A percentile compares a stretch with the other conserved stretches of the same genome.
Conservation (phyloP, 2,888 invertebrate species). For the Sabellastarte sp. region DNA sequence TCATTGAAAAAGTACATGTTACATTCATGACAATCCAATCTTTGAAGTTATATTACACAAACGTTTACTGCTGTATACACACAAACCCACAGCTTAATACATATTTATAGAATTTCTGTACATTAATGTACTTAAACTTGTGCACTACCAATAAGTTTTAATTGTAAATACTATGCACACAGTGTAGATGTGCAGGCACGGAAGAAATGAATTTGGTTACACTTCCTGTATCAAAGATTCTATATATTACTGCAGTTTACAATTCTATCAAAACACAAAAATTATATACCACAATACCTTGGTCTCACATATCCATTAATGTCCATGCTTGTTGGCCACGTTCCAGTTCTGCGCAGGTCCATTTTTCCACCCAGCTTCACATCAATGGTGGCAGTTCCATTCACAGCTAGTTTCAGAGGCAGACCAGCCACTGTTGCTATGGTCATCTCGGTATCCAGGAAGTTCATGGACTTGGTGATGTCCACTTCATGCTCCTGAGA, state of each 20-base stretch:
- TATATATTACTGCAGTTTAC: too few relatives aligned
- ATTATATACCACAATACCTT: too few relatives aligned
- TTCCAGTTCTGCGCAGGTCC: slow-evolving; percentile 67
- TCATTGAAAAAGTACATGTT: too few relatives aligned
- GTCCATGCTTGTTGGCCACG: slow-evolving; percentile 66
- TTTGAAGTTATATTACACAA: too few relatives aligned
- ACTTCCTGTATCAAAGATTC: too few relatives aligned
- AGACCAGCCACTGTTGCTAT: slow-evolving; percentile 82
- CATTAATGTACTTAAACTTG: neutral
- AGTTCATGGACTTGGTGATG: slow-evolving; percentile 79
- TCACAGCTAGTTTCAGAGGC: slow-evolving; percentile 79
- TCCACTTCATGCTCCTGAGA: slow-evolving; percentile 73
- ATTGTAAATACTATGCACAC: too few relatives aligned
- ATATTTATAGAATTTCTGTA: neutral
- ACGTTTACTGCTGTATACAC: too few relatives aligned
- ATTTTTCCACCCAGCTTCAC: slow-evolving; percentile 78
- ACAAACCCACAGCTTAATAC: too few relatives aligned
- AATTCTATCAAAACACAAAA: too few relatives aligned
- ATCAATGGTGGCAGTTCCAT: slow-evolving; percentile 83
- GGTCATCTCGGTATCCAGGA: slow-evolving; percentile 82
- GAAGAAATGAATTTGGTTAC: too few relatives aligned
- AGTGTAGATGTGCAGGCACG: too few relatives aligned
- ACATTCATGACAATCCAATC: too few relatives aligned
- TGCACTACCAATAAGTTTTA: neutral
- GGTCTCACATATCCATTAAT: slow-evolving; percentile 80